Evolutionary conservation across 1,140 invertebrate species (phyloP), one percentile per base, ranked within the genome.

Genomic region (Pogonomyrmex barbatus): DNA sequence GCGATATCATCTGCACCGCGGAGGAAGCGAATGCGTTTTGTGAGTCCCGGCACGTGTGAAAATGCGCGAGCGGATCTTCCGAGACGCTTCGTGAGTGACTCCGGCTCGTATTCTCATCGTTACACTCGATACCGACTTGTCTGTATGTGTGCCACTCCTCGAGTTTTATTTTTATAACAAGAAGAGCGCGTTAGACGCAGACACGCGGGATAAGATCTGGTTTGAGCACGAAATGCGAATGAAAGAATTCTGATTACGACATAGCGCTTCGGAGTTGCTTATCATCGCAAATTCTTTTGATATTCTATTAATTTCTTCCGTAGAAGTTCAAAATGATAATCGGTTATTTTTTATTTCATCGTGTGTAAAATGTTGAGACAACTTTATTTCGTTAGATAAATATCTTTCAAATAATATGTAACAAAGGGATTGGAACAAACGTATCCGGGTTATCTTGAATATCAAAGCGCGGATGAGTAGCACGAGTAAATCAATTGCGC

Each of bases 1-100:
- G 42, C 67, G 79, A 83, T 83, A 83, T 83, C 79, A 83, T 83
- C 79, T 75, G 54, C 54, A 39, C 47, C 62, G 12, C 36, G 36
- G 42, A 36, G 42, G 68, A 62, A 83, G 54, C 47, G 79, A 14
- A 83, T 14, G 68, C 39, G 79, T 83, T 83, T 63, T 50, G 54
- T 75, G 68, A 83, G 33, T 14, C 42, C 12, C 45, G 79, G 68
- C 68, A 36, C 68, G 68, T 62, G 79, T 83, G 79, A 83, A 60
- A 45, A 73, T 36, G 68, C 33, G 54, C 79, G 52, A 75, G 5
- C 30, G 42, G n/a, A 73, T 82, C 39, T 62, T 60, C 24, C 42
- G 3, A 24, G 54, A 14, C 56, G 60, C n/a, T 47, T 82, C 24
- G 54, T 10, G n/a, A 4, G 30, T 9, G 56, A 83, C 12, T 83